A percentile compares a stretch with the other conserved stretches of the same genome.
Conservation (phyloP, 2,888 invertebrate genomes). For the Deroplatys truncata region DNA sequence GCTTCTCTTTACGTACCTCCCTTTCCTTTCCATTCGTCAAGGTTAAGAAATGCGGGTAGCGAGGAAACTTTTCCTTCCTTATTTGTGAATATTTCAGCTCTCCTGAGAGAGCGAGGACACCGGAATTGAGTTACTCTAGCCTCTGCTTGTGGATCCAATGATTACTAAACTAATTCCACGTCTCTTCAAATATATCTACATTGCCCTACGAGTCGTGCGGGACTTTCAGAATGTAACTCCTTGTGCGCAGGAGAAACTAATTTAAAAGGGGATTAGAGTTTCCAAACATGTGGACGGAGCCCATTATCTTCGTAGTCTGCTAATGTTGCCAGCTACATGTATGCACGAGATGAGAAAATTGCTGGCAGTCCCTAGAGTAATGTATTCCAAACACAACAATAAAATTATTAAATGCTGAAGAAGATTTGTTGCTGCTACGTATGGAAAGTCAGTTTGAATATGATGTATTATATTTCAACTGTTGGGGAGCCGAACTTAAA, state of each 20-base stretch:
- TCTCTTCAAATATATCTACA: background rate
- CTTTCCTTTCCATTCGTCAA: background rate
- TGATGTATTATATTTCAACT: no score
- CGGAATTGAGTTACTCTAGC: background rate
- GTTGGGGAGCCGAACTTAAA: no score
- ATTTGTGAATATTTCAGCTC: background rate
- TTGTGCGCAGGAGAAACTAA: background rate
- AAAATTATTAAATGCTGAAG: no score
- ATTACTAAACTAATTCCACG: background rate
- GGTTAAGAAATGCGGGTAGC: background rate
- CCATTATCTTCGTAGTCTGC: background rate
- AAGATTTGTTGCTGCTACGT: no score
- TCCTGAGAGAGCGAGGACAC: background rate
- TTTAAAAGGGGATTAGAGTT: background rate
- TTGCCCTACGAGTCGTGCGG: background rate
- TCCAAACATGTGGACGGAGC: background rate
- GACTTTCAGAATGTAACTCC: background rate
- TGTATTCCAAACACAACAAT: no score
- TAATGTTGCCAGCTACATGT: no score
- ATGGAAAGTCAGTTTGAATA: no score
- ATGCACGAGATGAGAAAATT: no score
- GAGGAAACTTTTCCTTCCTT: background rate
- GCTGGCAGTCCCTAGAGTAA: no score
- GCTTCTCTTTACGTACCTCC: background rate
- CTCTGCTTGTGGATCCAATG: background rate